phyloP scores from a whole-genome alignment of 1,140 invertebrate species.

The Paraescarpia echinospica region DNA sequence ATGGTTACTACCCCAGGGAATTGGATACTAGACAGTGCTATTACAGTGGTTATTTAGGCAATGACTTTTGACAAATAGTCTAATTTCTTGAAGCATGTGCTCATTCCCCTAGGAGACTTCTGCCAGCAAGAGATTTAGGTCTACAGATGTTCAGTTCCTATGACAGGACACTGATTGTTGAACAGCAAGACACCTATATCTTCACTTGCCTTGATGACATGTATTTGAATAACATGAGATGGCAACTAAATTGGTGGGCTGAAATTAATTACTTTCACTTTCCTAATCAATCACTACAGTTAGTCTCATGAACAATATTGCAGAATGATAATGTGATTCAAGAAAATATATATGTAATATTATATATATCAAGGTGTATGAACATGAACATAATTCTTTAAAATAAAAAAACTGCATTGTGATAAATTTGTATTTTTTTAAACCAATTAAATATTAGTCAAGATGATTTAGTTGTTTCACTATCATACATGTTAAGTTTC shows the following conservation, averaged over 20 bases:
- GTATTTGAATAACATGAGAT: not conserved
- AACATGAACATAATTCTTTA: too few species aligned
- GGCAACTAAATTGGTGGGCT: not conserved
- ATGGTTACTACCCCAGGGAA: not conserved
- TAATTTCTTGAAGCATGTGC: not conserved
- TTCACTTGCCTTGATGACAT: not conserved
- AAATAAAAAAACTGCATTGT: too few species aligned
- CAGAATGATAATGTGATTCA: not conserved
- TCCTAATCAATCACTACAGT: not conserved
- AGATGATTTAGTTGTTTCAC: too few species aligned
- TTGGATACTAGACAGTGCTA: not conserved
- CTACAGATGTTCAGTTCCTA: not conserved
- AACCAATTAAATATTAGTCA: too few species aligned
- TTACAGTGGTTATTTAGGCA: not conserved
- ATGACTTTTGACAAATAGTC: constrained; percentile 1
- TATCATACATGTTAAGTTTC: too few species aligned
- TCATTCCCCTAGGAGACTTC: not conserved
- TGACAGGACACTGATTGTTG: not conserved
- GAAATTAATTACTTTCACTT: not conserved
- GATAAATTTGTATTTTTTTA: too few species aligned
- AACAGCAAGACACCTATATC: not conserved
- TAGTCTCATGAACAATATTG: not conserved
- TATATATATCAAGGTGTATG: not conserved
- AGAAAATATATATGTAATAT: not conserved
- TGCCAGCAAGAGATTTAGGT: not conserved